Conservation (phyloP, 2,797 vertebrate genomes). For the Anolis apletophallus region DNA sequence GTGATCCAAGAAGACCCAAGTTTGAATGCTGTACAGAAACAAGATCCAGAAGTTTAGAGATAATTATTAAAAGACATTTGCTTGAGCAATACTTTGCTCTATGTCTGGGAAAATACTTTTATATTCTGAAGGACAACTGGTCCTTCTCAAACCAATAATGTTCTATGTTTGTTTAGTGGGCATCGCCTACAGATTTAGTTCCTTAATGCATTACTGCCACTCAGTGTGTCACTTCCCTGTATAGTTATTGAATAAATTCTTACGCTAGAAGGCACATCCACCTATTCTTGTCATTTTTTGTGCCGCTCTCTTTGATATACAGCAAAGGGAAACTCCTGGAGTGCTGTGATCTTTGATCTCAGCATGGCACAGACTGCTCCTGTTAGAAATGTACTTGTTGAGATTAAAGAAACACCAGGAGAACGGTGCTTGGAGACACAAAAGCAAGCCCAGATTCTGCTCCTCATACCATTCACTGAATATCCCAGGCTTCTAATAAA, state of each 20-base stretch:
- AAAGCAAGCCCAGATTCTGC: not conserved
- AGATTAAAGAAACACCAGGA: not conserved
- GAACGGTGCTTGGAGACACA: not conserved
- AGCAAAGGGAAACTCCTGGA: slow-evolving; percentile 16
- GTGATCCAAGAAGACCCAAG: not conserved
- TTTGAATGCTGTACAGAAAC: not conserved
- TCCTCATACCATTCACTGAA: not conserved
- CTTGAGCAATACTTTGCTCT: not conserved
- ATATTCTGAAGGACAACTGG: not conserved
- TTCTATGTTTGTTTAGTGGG: not conserved
- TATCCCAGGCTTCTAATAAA: not conserved
- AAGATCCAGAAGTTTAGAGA: not conserved
- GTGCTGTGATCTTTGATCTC: slow-evolving; percentile 8
- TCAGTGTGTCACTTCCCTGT: not conserved
- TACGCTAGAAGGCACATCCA: slow-evolving; percentile 12
- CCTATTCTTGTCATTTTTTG: slow-evolving; percentile 16
- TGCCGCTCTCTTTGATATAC: not conserved
- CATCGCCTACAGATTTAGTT: not conserved
- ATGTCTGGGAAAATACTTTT: not conserved
- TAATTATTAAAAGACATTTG: not conserved
- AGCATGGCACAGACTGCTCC: not conserved
- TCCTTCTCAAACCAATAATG: not conserved
- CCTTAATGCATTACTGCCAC: not conserved
- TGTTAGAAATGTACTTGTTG: not conserved
- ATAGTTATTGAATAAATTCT: not conserved